Conservation (phyloP, 1,140 invertebrate genomes). For the Dreissena rostriformis region DNA sequence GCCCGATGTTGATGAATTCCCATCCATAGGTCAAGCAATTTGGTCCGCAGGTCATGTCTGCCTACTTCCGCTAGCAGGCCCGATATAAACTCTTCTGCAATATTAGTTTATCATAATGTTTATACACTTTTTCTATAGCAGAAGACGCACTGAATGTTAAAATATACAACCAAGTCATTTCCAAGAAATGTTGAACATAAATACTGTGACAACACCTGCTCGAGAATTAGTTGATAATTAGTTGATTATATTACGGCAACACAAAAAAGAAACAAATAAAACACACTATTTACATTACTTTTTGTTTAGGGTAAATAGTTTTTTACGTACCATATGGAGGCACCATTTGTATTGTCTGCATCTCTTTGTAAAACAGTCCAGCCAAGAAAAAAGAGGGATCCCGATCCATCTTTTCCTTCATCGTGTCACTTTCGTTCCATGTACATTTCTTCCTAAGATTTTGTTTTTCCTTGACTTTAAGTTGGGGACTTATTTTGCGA, state of each 20-base stretch:
- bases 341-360: background rate
- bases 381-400: conserved; percentile 11
- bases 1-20: background rate
- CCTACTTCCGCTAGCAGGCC: background rate
- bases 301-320: background rate
- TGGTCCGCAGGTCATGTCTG: background rate
- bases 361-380: conserved; percentile 14
- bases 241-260: background rate
- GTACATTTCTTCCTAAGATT: background rate
- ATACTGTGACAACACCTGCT: background rate
- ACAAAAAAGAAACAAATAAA: background rate
- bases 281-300: background rate
- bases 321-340: background rate
- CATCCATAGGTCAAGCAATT: background rate
- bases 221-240: background rate
- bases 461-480: background rate
- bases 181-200: background rate
- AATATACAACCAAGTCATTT: background rate
- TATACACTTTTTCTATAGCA: background rate
- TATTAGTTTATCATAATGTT: background rate
- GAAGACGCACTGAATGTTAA: background rate
- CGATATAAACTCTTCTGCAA: background rate
- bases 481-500: background rate
- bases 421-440: conserved; percentile 7
- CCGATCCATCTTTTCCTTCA: conserved; percentile 11